A percentile compares a stretch with the other conserved stretches of the same genome.
Evolutionary conservation across 1,140 invertebrate species (phyloP).

Genomic region (Drosophila subpulchrella): DNA sequence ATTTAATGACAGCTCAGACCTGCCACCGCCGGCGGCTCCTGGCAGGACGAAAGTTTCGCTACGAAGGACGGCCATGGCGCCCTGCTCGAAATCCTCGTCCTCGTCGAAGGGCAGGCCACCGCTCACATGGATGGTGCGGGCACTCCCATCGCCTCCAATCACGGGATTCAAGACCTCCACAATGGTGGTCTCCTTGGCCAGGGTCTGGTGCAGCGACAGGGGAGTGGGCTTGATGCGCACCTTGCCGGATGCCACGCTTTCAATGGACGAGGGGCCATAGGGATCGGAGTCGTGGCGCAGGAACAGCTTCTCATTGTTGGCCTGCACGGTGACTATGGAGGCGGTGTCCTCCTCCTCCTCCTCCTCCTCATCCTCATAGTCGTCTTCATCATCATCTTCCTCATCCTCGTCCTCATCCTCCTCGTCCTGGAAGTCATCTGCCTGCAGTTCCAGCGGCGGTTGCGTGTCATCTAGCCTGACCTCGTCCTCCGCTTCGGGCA

Average conservation of each 20-base stretch:
- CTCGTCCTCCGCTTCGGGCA: slow-evolving; percentile 73
- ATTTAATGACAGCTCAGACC: slow-evolving; percentile 82
- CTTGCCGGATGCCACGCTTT: slow-evolving; percentile 72
- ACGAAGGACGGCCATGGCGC: slow-evolving; percentile 59
- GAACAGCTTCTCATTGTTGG: slow-evolving; percentile 79
- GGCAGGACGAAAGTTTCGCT: slow-evolving; percentile 81
- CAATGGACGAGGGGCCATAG: slow-evolving; percentile 79
- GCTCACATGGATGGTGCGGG: slow-evolving; percentile 77
- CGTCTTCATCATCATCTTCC: slow-evolving; percentile 50
- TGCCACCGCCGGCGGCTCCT: slow-evolving; percentile 19
- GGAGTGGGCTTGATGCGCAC: slow-evolving; percentile 74
- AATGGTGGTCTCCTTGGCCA: slow-evolving; percentile 82
- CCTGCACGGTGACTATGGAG: slow-evolving; percentile 81
- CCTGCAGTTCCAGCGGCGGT: slow-evolving; percentile 56
- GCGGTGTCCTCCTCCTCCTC: slow-evolving; percentile 81
- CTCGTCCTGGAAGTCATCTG: slow-evolving; percentile 50
- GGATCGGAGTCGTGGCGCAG: slow-evolving; percentile 69
- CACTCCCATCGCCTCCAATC: slow-evolving; percentile 76
- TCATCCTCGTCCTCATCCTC: slow-evolving; percentile 42
- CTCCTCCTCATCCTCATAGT: slow-evolving; percentile 52
- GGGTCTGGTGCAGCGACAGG: slow-evolving; percentile 72
- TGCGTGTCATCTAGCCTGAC: slow-evolving; percentile 65
- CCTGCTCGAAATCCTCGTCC: slow-evolving; percentile 52
- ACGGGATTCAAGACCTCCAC: slow-evolving; percentile 84
- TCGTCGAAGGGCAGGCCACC: slow-evolving; percentile 61